A percentile compares a stretch with the other conserved stretches of the same genome.
Conservation (phyloP, 2,113 vertebrate genomes). For the Nothoprocta pentlandii region DNA sequence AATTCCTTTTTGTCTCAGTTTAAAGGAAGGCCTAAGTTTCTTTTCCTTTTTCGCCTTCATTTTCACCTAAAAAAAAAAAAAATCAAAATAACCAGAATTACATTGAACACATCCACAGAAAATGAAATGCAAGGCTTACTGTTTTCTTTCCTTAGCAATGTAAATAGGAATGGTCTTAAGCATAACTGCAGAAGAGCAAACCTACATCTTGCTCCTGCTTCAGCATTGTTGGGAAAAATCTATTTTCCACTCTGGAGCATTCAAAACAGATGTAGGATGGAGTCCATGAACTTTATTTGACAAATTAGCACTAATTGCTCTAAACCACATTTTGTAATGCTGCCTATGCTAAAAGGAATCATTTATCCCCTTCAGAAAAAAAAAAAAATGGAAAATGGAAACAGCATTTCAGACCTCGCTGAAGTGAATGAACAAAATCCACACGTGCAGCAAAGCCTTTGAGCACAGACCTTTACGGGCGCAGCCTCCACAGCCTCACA, state of each 20-base stretch:
- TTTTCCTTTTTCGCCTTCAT: constrained; percentile 84
- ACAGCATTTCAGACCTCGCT: too few relatives aligned
- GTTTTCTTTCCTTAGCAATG: too few relatives aligned
- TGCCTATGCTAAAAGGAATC: neutral
- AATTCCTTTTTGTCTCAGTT: constrained; percentile 81
- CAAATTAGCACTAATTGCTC: neutral
- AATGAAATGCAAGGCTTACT: fast-evolving
- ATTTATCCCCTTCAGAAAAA: too few relatives aligned
- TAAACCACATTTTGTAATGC: neutral
- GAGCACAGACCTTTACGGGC: too few relatives aligned
- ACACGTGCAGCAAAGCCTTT: too few relatives aligned
- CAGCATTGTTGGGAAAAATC: too few relatives aligned
- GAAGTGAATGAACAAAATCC: too few relatives aligned
- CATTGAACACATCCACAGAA: neutral
- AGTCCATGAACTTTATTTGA: neutral
- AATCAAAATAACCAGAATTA: neutral
- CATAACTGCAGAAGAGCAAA: fast-evolving
- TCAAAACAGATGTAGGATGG: neutral
- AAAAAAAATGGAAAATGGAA: too few relatives aligned
- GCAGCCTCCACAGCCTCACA: too few relatives aligned
- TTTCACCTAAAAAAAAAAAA: constrained; percentile 34
- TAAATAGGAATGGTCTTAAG: fast-evolving
- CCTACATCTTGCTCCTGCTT: neutral
- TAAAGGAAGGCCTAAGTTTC: constrained; percentile 42
- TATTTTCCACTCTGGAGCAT: neutral